Base-by-base conservation (phyloP, 2,888 invertebrate species). In the Neoitamus cyanurus region DNA sequence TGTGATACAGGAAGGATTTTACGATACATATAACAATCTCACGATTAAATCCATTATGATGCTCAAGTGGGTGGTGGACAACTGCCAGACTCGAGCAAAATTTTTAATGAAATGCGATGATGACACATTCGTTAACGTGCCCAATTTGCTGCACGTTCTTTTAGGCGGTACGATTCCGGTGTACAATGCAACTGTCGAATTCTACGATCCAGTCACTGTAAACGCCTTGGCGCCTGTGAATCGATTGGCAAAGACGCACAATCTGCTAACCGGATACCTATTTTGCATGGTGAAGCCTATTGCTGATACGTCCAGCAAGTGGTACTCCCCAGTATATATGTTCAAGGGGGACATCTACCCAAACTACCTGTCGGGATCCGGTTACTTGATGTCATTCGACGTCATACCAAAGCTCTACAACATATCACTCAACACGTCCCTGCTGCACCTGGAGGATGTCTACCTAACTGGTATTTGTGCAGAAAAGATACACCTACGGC, bases 41-140 rank as follows among this genome's bases (percentile, higher is more conserved):
- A 97, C 97, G 0, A 89, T 97, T 31, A 97, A 97, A 89, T 95
- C 96, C 72, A 94, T 96, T 11, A 95, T 96, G 94, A 94, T 97
- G 93, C 90, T 97, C 84, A 97, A 97, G 89, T 95, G 96, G 95
- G 94, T 95, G 28, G 94, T 93, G 5, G 93, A 92, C 58, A 93
- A 92, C 48, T 97, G 97, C 88, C 84, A 87, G n/a, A 86, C 88
- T 11, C 88, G 87, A 90, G 93, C 93, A 0, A 93, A 93, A 70
- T 97, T 94, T 91, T 92, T 97, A 28, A 93, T 97, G 90, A 97
- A 97, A 92, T 95, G 96, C 3, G 97, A 97, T 87, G 97, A 97
- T 87, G 97, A 97, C 88, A 96, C 96, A 92, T 97, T 95, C 89
- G 93, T 97, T 0, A 96, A 97, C 90, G 92, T 97, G 85, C 94